phyloP scores from a whole-genome alignment of 2,797 vertebrate species.

The Ctenosaura bakeri region DNA sequence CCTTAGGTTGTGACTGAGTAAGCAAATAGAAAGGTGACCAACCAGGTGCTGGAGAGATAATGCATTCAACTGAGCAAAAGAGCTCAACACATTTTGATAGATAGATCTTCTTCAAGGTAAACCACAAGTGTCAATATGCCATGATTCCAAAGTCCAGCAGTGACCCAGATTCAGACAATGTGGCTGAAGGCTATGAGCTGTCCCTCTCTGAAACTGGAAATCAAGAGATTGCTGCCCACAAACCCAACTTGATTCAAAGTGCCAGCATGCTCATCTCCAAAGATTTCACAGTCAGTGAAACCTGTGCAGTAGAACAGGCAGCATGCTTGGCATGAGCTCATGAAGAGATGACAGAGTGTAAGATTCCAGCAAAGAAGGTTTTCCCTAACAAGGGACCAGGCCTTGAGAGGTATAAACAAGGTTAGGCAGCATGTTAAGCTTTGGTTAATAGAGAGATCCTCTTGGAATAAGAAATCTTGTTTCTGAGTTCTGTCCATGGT shows the following conservation, averaged over 20 bases:
- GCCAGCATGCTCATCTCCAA: not conserved
- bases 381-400: not conserved
- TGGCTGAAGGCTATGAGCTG: not conserved
- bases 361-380: not conserved
- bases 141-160: not conserved
- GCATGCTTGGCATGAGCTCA: not conserved
- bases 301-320: not conserved
- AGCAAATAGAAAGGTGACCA: not conserved
- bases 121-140: not conserved
- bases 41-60: not conserved
- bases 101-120: not conserved
- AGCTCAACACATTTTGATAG: not conserved
- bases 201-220: not conserved
- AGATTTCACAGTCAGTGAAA: too few species aligned
- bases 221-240: not conserved
- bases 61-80: not conserved
- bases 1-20: not conserved
- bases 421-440: not conserved
- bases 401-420: not conserved
- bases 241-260: not conserved
- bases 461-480: not conserved
- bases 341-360: not conserved
- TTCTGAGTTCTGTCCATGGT: not conserved
- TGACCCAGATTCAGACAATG: not conserved
- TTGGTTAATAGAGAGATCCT: not conserved